phyloP scores from a whole-genome alignment of 2,113 vertebrate genomes.

The Callochromis pleurospilus region DNA sequence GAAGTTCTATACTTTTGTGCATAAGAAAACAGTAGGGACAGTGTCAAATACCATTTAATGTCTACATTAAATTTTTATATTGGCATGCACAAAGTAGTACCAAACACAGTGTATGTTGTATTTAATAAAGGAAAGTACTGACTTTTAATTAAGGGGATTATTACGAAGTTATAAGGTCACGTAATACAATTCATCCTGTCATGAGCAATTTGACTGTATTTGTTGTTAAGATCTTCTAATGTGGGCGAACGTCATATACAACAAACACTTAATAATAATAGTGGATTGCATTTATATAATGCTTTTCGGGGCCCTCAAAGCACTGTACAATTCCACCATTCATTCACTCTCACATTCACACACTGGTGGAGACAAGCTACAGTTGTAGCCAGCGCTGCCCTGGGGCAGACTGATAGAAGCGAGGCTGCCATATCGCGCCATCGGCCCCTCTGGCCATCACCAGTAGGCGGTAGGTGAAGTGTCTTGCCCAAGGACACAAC shows the following conservation, averaged over 20 bases:
- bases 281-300: not conserved
- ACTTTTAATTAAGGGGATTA: not conserved
- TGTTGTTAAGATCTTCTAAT: not conserved
- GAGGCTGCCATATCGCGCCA: not conserved
- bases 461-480: not conserved
- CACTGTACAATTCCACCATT: not conserved
- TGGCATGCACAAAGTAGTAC: not conserved
- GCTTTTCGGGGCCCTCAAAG: not conserved
- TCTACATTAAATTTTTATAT: not conserved
- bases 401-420: not conserved
- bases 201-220: not conserved
- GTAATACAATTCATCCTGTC: not conserved
- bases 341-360: not conserved
- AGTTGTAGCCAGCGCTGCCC: not conserved
- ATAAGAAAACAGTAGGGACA: not conserved
- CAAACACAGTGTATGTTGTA: not conserved
- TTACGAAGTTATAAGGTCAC: not conserved
- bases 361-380: not conserved
- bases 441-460: not conserved
- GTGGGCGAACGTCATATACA: not conserved
- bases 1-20: not conserved
- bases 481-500: not conserved
- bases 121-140: not conserved
- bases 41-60: not conserved
- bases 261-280: not conserved